Evolutionary conservation across 2,888 invertebrate species (phyloP), one percentile per base, ranked within the genome.

Genomic region (Microchrysa polita): DNA sequence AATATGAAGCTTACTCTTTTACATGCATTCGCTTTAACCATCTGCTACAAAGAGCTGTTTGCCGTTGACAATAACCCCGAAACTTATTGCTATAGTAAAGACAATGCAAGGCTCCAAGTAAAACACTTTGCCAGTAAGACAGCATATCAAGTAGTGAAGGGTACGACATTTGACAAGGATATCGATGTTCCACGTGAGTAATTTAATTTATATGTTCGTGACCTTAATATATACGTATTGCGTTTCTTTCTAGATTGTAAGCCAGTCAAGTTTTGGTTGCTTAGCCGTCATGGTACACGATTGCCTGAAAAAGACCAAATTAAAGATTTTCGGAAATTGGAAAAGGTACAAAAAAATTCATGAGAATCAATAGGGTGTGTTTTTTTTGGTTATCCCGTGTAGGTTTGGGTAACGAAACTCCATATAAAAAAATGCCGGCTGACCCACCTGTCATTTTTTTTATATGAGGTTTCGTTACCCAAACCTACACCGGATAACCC

Each of bases 201-300:
- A 34, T 34, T 34, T 42, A 34, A 65, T 60, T 23, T 60, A 12
- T 14, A n/a, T n/a, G n/a, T n/a, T n/a, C n/a, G n/a, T n/a, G n/a
- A n/a, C n/a, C n/a, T n/a, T n/a, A n/a, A n/a, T n/a, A n/a, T n/a
- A n/a, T n/a, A n/a, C n/a, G n/a, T n/a, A n/a, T n/a, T n/a, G n/a
- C n/a, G n/a, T n/a, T n/a, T n/a, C 57, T 63, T 10, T 40, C 23
- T 82, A 93, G 93, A 90, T 78, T 94, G 94, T 79, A 85, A 87
- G 74, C 90, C 93, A 0, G 83, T 87, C 1, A 92, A 92, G 77
- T 88, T 93, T 74, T 94, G 93, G 93, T 86, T 91, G 79, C 81
- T 92, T 60, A 88, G 87, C 77, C 87, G 92, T 2, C 91, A 92
- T 79, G 93, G 93, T 7, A 89, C 92, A 0, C 87, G 90, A 77